These are phyloP conservation scores for Hemitrygon akajei DNA, from an alignment of 2,797 vertebrate genomes.

Conservation along the genomic window DNA sequence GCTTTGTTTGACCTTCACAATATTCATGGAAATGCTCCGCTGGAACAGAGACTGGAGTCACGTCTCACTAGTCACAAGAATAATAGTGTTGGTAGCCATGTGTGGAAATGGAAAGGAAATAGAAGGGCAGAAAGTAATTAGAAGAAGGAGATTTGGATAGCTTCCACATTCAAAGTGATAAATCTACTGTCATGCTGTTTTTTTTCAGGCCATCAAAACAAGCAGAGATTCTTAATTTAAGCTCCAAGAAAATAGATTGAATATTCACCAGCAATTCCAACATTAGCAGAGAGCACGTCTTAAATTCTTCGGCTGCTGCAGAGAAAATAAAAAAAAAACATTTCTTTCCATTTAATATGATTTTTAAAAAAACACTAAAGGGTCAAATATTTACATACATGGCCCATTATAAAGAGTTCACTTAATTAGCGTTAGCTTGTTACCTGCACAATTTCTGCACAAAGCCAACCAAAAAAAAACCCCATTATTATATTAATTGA, in stretches of 20 bases:
- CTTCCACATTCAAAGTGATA: not conserved
- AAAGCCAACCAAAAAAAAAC: not conserved
- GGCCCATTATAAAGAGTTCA: not conserved
- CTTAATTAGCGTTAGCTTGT: not conserved
- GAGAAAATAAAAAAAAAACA: no score
- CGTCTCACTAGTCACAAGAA: not conserved
- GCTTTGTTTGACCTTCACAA: not conserved
- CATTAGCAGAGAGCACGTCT: not conserved
- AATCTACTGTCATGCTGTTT: not conserved
- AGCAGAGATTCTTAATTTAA: not conserved
- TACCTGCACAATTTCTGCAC: not conserved
- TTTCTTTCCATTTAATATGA: not conserved
- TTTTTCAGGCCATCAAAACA: not conserved
- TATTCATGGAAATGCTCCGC: not conserved
- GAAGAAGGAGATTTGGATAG: not conserved
- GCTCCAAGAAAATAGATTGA: not conserved
- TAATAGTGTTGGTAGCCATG: not conserved
- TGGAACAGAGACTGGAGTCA: not conserved
- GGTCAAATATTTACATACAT: not conserved
- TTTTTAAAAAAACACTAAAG: not conserved
- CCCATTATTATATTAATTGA: not conserved
- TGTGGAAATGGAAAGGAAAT: slow-evolving; percentile 22
- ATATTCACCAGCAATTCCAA: not conserved
- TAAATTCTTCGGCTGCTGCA: no score
- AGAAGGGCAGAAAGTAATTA: not conserved